Percentiles rank a stretch among this genome's conserved stretches.
phyloP scores from a whole-genome alignment of 2,113 vertebrate species.

The Turnix velox region DNA sequence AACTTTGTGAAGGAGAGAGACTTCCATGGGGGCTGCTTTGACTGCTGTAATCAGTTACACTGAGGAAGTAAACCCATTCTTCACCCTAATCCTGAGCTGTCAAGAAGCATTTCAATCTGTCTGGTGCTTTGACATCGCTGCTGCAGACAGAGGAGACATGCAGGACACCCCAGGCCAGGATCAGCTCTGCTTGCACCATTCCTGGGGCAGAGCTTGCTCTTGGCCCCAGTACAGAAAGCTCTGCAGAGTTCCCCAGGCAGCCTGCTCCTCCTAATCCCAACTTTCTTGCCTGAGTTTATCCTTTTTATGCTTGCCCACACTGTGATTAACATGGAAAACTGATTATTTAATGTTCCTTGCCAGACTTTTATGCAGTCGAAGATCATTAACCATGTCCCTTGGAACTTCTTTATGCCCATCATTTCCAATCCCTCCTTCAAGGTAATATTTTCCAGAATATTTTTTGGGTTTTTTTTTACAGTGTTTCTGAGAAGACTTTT shows the following conservation, averaged over 20 bases:
- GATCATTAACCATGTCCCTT: not conserved
- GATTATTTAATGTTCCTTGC: not conserved
- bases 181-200: not conserved
- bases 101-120: not conserved
- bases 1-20: not conserved
- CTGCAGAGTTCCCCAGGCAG: not conserved
- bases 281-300: not conserved
- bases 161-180: not conserved
- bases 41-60: not conserved
- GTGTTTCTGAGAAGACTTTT: not conserved
- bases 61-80: not conserved
- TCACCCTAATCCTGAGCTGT: not conserved
- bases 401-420: not conserved
- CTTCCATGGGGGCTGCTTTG: rapidly evolving
- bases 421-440: not conserved
- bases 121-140: rapidly evolving
- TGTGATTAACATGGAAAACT: not conserved
- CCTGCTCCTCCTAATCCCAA: not conserved
- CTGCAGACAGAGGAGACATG: not conserved
- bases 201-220: not conserved
- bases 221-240: not conserved
- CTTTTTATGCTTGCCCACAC: not conserved
- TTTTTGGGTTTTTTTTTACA: not conserved
- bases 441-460: not conserved
- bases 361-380: not conserved